Conservation (phyloP, 1,140 invertebrate genomes). For the Tachypleus tridentatus region DNA sequence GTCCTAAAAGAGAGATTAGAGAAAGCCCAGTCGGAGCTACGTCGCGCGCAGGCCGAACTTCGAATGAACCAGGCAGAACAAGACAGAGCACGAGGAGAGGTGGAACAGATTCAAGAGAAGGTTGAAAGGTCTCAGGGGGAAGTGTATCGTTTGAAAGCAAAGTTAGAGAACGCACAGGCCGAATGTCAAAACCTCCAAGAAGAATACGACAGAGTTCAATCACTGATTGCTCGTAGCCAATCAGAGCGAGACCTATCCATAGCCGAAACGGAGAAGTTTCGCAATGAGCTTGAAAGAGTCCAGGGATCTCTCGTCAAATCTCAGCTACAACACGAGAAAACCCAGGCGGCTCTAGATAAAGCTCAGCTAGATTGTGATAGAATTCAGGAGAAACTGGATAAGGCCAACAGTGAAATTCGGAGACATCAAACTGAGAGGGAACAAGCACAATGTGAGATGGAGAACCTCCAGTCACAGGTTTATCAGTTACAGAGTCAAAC, state of each 20-base stretch:
- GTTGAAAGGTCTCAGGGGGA: constrained; percentile 85
- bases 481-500: constrained; percentile 70
- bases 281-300: constrained; percentile 77
- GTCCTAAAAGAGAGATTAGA: constrained; percentile 64
- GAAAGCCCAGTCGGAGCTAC: constrained; percentile 64
- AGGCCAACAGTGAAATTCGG: constrained; percentile 63
- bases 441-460: constrained; percentile 62
- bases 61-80: constrained; percentile 59
- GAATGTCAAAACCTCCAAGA: constrained; percentile 84
- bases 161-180: constrained; percentile 83
- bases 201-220: constrained; percentile 50
- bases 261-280: constrained; percentile 69
- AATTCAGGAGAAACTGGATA: constrained; percentile 74
- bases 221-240: constrained; percentile 50
- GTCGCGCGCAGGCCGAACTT: constrained; percentile 65
- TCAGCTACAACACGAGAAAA: constrained; percentile 77
- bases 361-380: constrained; percentile 83
- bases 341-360: constrained; percentile 76
- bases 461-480: constrained; percentile 74
- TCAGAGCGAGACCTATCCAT: constrained; percentile 78
- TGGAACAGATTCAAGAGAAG: constrained; percentile 75
- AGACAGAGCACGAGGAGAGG: constrained; percentile 67
- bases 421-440: constrained; percentile 67
- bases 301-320: constrained; percentile 79
- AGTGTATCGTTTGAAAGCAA: constrained; percentile 81